Evolutionary conservation across 2,797 vertebrate species (phyloP).

Genomic region (Pterois miles): DNA sequence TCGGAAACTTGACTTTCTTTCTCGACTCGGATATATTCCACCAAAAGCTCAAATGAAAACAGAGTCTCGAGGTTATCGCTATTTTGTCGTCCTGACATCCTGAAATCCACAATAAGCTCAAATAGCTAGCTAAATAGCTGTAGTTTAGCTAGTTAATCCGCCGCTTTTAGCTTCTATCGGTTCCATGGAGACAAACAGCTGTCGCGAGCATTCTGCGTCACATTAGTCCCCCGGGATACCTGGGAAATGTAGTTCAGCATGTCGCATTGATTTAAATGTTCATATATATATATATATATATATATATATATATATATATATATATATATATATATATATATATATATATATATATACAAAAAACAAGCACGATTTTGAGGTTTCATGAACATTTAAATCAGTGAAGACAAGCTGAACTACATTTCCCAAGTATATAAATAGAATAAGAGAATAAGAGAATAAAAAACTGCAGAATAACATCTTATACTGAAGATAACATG

Average conservation of each 20-base stretch:
- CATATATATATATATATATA: too few relatives aligned
- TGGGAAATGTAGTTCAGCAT: slow-evolving; percentile 67
- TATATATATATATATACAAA: too few relatives aligned
- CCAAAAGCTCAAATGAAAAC: slow-evolving; percentile 87
- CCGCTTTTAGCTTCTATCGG: slow-evolving; percentile 35
- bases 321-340: too few relatives aligned
- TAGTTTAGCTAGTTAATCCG: slow-evolving; percentile 21
- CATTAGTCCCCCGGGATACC: fast-evolving
- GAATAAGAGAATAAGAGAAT: too few relatives aligned
- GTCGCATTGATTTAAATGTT: too few relatives aligned
- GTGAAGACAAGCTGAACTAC: too few relatives aligned
- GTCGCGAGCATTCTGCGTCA: slow-evolving; percentile 67
- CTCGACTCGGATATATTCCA: slow-evolving; percentile 80
- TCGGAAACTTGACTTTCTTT: slow-evolving; percentile 20
- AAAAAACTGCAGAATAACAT: not conserved
- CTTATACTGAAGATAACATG: too few relatives aligned
- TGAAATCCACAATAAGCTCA: not conserved
- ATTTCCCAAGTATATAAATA: too few relatives aligned
- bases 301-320: too few relatives aligned
- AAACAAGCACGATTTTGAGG: too few relatives aligned
- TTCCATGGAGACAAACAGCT: slow-evolving; percentile 70
- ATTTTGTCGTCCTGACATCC: slow-evolving; percentile 13
- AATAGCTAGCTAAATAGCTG: not conserved
- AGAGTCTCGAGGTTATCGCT: slow-evolving; percentile 61
- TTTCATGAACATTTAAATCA: too few relatives aligned